A percentile compares a stretch with the other conserved stretches of the same genome.
Evolutionary conservation across 2,113 vertebrate species (phyloP).

Genomic region (Morone chrysops): DNA sequence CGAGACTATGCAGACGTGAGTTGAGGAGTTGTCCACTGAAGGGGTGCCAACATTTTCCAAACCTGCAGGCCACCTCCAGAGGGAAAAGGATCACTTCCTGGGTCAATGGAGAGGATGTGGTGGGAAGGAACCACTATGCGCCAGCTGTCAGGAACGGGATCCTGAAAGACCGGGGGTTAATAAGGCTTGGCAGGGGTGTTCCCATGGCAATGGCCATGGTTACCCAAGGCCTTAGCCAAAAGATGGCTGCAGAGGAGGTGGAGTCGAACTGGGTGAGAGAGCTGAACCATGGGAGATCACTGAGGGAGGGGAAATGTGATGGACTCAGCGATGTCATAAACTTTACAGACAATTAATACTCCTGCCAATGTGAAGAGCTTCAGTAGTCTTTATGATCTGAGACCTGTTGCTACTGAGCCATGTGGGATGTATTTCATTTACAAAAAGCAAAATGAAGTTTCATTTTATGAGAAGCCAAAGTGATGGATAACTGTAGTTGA

Average conservation of each 20-base stretch:
- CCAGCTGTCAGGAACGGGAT: constrained; percentile 68
- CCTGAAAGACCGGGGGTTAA: constrained; percentile 62
- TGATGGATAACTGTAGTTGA: constrained; percentile 55
- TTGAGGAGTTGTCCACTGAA: constrained; percentile 18
- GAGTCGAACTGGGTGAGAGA: constrained; percentile 15
- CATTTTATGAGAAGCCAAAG: constrained; percentile 27
- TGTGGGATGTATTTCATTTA: constrained; percentile 48
- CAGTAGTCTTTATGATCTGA: constrained; percentile 39
- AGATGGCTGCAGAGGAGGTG: constrained; percentile 33
- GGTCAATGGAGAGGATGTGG: constrained; percentile 59
- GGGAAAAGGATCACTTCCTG: constrained; percentile 46
- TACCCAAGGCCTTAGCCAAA: constrained; percentile 50
- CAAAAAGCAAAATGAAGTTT: constrained; percentile 41
- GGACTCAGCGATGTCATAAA: constrained; percentile 47
- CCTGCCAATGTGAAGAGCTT: constrained; percentile 24
- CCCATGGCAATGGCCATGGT: constrained; percentile 60
- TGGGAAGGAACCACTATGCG: constrained; percentile 38
- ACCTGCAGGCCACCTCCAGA: constrained; percentile 36
- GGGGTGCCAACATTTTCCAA: constrained; percentile 38
- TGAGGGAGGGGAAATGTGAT: constrained; percentile 12
- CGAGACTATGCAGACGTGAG: neutral
- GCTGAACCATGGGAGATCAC: constrained; percentile 11
- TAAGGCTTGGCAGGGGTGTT: constrained; percentile 61
- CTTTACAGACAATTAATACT: constrained; percentile 57
- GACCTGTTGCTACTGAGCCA: constrained; percentile 45